Evolutionary conservation across 2,797 vertebrate species (phyloP).

Genomic region (Myotis daubentonii): DNA sequence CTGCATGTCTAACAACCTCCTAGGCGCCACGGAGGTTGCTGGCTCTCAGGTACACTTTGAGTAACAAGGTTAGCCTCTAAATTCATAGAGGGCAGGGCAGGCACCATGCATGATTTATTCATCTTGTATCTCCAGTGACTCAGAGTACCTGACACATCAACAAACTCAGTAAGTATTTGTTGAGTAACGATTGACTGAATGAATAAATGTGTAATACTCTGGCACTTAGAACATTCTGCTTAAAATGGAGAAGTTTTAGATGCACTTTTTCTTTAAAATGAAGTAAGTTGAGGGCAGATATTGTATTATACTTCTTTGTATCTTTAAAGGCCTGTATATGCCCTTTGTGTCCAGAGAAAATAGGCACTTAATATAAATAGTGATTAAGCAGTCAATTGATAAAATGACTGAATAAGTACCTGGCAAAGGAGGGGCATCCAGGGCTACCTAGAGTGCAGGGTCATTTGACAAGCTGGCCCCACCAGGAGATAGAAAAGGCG

Average conservation of each 20-base stretch:
- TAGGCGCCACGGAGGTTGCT: too few relatives aligned
- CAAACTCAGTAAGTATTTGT: slow-evolving; percentile 9
- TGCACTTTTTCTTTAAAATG: slow-evolving; percentile 19
- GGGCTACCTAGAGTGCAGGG: background rate
- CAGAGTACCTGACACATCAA: background rate
- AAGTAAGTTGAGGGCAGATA: background rate
- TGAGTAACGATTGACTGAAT: slow-evolving; percentile 1
- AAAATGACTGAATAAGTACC: background rate
- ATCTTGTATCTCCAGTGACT: background rate
- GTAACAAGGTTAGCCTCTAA: background rate
- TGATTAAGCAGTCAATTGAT: background rate
- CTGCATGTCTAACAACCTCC: background rate
- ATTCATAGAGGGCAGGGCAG: background rate
- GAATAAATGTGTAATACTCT: background rate
- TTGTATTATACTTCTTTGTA: background rate
- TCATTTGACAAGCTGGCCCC: background rate
- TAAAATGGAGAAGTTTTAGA: background rate
- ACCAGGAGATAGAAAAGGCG: background rate
- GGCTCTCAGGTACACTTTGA: background rate
- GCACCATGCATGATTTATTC: background rate
- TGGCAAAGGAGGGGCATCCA: background rate
- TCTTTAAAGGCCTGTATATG: background rate
- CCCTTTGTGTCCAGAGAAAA: background rate
- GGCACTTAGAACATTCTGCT: slow-evolving; percentile 8
- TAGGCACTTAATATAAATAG: background rate